Conservation (phyloP, 2,888 invertebrate species). For the Dynastes tityus region DNA sequence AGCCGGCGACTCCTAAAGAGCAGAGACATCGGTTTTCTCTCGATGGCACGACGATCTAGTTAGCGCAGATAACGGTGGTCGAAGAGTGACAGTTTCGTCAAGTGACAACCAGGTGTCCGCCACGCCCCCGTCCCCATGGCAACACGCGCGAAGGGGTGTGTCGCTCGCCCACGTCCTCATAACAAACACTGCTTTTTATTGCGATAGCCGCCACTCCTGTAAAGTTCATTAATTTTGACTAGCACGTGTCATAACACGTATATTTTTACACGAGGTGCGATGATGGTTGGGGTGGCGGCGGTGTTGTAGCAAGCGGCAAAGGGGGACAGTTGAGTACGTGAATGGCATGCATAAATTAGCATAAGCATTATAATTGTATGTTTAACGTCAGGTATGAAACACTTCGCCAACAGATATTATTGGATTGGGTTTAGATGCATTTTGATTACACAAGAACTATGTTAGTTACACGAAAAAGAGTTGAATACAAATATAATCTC, state of each 20-base stretch:
- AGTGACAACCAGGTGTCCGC: slow-evolving; percentile 67
- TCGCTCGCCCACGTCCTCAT: slow-evolving; percentile 62
- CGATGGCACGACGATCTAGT: slow-evolving; percentile 47
- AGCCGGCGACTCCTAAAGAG: slow-evolving; percentile 26
- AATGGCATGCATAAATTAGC: slow-evolving; percentile 16
- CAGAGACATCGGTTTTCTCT: slow-evolving; percentile 26
- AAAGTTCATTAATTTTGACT: slow-evolving; percentile 68
- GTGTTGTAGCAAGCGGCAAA: background rate
- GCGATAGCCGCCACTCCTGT: slow-evolving; percentile 64
- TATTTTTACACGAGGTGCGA: slow-evolving; percentile 54
- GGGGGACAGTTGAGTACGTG: background rate
- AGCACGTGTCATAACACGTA: slow-evolving; percentile 68
- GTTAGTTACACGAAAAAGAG: too few species aligned
- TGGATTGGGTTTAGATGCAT: too few species aligned
- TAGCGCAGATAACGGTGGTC: slow-evolving; percentile 56
- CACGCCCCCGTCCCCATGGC: slow-evolving; percentile 67
- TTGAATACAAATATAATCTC: too few species aligned
- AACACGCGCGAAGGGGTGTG: slow-evolving; percentile 66
- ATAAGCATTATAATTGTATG: background rate
- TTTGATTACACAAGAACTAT: too few species aligned
- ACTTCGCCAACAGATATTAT: background rate
- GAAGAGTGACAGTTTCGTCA: slow-evolving; percentile 61
- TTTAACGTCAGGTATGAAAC: background rate
- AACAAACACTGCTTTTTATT: slow-evolving; percentile 63
- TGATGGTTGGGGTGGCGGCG: slow-evolving; percentile 13